Percentiles rank a stretch among this genome's conserved stretches.
These are phyloP conservation scores for Indicator indicator DNA, from an alignment of 2,113 vertebrate species.

Conservation along the genomic window DNA sequence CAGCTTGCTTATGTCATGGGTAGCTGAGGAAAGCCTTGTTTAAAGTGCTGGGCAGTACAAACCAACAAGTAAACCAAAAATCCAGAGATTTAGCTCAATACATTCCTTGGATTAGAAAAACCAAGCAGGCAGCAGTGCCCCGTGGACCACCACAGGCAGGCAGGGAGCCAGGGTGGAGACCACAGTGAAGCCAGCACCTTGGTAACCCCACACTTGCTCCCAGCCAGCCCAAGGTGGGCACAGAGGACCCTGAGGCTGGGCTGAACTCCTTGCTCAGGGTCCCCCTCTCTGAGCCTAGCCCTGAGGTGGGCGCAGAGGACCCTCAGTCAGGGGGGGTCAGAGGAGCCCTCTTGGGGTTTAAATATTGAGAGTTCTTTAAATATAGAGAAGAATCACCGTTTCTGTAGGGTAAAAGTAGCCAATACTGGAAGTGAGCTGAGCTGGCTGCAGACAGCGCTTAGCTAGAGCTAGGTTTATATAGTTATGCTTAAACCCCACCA, in stretches of 20 bases:
- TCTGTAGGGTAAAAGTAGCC: conserved; percentile 24
- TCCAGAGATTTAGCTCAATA: conserved; percentile 17
- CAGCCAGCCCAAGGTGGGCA: no score
- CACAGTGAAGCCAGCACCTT: conserved; percentile 6
- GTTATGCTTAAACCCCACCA: not conserved
- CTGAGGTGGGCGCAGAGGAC: no score
- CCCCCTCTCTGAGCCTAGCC: no score
- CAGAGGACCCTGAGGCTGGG: no score
- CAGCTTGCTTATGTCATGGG: conserved; percentile 30
- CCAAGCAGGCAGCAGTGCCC: not conserved
- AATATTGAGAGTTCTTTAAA: conserved; percentile 31
- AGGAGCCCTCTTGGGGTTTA: not conserved
- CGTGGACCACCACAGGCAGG: not conserved
- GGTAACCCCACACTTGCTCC: not conserved
- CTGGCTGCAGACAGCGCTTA: conserved; percentile 25
- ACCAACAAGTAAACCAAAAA: conserved; percentile 60
- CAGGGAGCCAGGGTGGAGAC: not conserved
- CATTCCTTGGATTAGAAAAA: conserved; percentile 49
- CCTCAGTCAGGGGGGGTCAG: no score
- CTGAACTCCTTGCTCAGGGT: not conserved
- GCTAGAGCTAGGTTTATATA: conserved; percentile 12
- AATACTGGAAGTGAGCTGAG: conserved; percentile 48
- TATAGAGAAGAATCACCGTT: conserved; percentile 28
- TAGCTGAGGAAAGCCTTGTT: conserved; percentile 66
- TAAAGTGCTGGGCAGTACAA: conserved; percentile 79